Evolutionary conservation across 1,140 invertebrate species (phyloP), one percentile per base, ranked within the genome.

Genomic region (Aphaenogaster ashmeadi): DNA sequence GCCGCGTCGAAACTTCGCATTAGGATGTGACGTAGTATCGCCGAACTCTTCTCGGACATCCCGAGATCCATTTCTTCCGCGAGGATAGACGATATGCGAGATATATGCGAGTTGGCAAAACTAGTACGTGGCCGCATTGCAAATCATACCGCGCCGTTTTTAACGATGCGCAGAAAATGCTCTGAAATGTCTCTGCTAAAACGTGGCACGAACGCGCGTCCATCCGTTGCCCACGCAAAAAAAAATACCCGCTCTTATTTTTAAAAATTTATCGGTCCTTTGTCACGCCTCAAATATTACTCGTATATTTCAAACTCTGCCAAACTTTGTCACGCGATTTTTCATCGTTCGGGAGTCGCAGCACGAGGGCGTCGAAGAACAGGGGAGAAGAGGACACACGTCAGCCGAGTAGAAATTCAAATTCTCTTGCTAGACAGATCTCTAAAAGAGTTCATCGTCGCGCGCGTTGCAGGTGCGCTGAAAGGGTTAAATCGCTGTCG

Each of bases 401-500:
- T 72, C 18, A 21, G 9, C 7, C 27, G 27, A 83, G 21, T n/a
- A n/a, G 75, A 60, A 84, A 84, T 83, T 58, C 54, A 47, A 50
- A 75, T 71, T 27, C 8, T 58, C 2, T 38, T 41, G 67, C 54
- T 13, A 47, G 69, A 72, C 52, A 47, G 80, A 74, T 60, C 27
- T 36, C 13, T 18, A n/a, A n/a, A n/a, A n/a, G 5, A 75, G 4
- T 36, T 13, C n/a, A 13, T 36, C 6, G 36, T 64, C 54, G 41
- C 75, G 60, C 33, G 27, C 27, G 21, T 13, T 21, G 60, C 47
- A 7, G 66, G 33, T 66, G 47, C 67, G 9, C 52, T 67, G 38
- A 78, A 78, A 86, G 58, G 75, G 74, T 81, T 80, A 87, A 88
- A 88, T 87, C 56, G 85, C 41, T 80, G 75, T 72, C 50, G 47